Conservation (phyloP, 2,888 invertebrate genomes). For the Halocaridina rubra region DNA sequence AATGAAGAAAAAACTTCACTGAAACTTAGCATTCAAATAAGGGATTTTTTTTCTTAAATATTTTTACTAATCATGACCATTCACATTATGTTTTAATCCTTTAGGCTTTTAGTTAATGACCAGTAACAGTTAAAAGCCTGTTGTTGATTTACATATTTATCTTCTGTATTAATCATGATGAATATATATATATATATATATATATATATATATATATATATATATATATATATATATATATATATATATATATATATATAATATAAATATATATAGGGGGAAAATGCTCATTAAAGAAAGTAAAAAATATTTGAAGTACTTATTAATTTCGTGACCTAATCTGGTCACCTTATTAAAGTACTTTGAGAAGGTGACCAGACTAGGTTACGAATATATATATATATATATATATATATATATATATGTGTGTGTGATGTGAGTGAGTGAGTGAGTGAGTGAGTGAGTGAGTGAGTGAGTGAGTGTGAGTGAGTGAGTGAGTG, state of each 20-base stretch:
- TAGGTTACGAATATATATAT: slow-evolving; percentile 16
- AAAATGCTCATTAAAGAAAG: no score
- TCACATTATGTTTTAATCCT: not conserved
- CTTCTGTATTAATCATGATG: not conserved
- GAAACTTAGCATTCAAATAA: not conserved
- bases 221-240: not conserved
- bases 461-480: not conserved
- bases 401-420: slow-evolving; percentile 21
- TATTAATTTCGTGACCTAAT: no score
- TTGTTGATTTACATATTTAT: not conserved
- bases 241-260: not conserved
- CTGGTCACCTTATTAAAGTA: no score
- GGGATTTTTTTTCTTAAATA: not conserved
- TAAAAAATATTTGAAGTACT: no score
- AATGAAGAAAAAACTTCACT: no score
- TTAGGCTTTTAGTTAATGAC: not conserved
- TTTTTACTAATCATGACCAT: not conserved
- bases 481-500: no score
- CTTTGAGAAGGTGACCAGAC: no score
- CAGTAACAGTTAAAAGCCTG: not conserved
- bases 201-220: not conserved
- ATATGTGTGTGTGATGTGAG: not conserved
- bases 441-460: not conserved
- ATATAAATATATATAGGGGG: not conserved
- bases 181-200: not conserved